Percentiles rank a stretch among this genome's conserved stretches.
phyloP scores from a whole-genome alignment of 1,140 invertebrate species.

The Kradibia gibbosae region DNA sequence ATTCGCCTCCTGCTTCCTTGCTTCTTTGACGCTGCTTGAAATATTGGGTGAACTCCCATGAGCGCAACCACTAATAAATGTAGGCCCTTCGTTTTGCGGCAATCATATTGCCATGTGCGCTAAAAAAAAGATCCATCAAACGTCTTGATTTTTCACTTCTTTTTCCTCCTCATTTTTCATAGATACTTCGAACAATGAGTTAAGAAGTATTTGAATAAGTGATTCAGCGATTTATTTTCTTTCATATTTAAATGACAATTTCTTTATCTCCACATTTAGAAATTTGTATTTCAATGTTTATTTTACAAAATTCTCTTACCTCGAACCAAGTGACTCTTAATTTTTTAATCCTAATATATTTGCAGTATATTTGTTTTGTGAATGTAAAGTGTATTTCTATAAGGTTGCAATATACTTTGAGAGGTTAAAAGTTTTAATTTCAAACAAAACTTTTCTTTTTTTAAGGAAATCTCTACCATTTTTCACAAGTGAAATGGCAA shows the following conservation, averaged over 20 bases:
- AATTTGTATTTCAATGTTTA: not conserved
- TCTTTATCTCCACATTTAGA: not conserved
- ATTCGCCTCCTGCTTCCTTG: not conserved
- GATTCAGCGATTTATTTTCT: not conserved
- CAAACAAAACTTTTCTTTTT: too few relatives aligned
- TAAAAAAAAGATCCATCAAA: not conserved
- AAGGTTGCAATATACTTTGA: too few relatives aligned
- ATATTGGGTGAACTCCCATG: not conserved
- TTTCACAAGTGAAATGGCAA: too few relatives aligned
- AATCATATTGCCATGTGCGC: not conserved
- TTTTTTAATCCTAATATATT: too few relatives aligned
- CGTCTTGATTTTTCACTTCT: too few relatives aligned
- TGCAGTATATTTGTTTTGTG: too few relatives aligned
- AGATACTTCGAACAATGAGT: not conserved
- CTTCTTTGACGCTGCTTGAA: not conserved
- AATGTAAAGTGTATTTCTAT: too few relatives aligned
- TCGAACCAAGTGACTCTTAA: not conserved
- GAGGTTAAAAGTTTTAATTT: too few relatives aligned
- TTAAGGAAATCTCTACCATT: too few relatives aligned
- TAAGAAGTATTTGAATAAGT: not conserved
- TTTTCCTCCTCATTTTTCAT: not conserved
- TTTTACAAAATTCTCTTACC: not conserved
- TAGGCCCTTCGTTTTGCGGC: not conserved
- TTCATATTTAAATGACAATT: not conserved
- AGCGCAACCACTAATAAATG: not conserved